Base-by-base conservation (phyloP, 2,888 invertebrate species). In the Dicycla oo region DNA sequence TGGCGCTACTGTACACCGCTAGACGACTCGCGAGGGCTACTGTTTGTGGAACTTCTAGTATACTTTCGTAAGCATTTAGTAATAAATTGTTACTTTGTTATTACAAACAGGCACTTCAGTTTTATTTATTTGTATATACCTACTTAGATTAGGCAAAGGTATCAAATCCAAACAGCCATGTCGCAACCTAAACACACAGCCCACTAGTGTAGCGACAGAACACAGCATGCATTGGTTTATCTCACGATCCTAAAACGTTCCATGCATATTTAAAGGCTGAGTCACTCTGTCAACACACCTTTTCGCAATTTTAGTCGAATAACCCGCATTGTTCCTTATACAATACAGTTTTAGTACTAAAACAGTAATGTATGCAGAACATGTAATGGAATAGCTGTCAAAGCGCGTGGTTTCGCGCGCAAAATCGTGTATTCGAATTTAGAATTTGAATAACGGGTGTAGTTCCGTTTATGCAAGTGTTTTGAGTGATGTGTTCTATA, bases 211-310 rank as follows among this genome's bases (percentile, higher is more conserved):
- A 70, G 34, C 56, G 18, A 58, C 57, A 61, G 45, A 60, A 66
- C 47, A 53, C 49, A 45, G 47, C 71, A 76, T 72, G 57, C 80
- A 79, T 74, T 54, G 54, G 64, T 81, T 81, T 75, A 75, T 75
- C 81, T 80, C 84, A 80, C 78, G 75, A 80, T 69, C 64, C 75
- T 74, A 80, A 70, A 77, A 60, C 76, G 78, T 71, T 82, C 73
- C 77, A 51, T 68, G 58, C 81, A 86, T 86, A 79, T 75, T 78
- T 81, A 73, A 60, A 30, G 10, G 34, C 64, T 85, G 81, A 85
- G 72, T 85, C 85, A 86, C 66, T 75, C 57, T 76, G 76, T 78
- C 79, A 84, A 86, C 75, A 86, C 73, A 77, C 77, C 77, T 79
- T 70, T 63, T 34, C 18, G 53, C 20, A 53, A 79, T 71, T 51